A percentile compares a stretch with the other conserved stretches of the same genome.
Evolutionary conservation across 1,140 invertebrate genomes (phyloP).

Genomic region (Idris sp.): DNA sequence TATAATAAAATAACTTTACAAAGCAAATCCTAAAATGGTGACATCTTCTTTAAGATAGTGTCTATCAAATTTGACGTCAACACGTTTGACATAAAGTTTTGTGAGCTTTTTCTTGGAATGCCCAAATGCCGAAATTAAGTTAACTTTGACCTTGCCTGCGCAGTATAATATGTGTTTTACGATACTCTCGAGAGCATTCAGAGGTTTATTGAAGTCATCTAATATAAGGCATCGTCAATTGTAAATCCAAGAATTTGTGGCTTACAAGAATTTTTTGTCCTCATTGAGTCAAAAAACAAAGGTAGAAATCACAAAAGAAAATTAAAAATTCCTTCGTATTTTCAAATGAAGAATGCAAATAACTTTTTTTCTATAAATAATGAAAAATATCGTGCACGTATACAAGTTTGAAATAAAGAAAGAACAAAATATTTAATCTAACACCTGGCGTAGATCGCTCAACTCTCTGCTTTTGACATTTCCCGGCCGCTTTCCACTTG

Average conservation of each 20-base stretch:
- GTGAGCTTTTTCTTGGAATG: conserved; percentile 25
- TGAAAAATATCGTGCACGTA: no score
- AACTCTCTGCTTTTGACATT: conserved; percentile 48
- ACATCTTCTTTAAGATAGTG: conserved; percentile 21
- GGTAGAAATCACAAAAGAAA: no score
- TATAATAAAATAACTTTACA: background rate
- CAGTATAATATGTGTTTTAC: conserved; percentile 19
- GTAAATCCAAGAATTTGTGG: conserved; percentile 3
- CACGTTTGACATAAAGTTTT: conserved; percentile 3
- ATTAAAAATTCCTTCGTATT: no score
- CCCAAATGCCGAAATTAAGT: conserved; percentile 34
- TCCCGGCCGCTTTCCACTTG: conserved; percentile 59
- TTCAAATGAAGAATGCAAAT: no score
- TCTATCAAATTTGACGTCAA: conserved; percentile 31
- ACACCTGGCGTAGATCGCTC: conserved; percentile 42
- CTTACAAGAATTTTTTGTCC: no score
- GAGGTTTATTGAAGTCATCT: conserved; percentile 5
- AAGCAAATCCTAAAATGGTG: no score
- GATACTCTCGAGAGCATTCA: conserved; percentile 6
- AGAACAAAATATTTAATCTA: conserved; percentile 18
- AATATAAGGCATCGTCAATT: background rate
- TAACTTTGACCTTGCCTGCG: conserved; percentile 33
- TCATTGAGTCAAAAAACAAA: no score
- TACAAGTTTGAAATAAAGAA: no score
- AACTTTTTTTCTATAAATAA: no score